Percentiles rank a stretch among this genome's conserved stretches.
Conservation (phyloP, 2,888 invertebrate genomes). For the Erpobdella octoculata region DNA sequence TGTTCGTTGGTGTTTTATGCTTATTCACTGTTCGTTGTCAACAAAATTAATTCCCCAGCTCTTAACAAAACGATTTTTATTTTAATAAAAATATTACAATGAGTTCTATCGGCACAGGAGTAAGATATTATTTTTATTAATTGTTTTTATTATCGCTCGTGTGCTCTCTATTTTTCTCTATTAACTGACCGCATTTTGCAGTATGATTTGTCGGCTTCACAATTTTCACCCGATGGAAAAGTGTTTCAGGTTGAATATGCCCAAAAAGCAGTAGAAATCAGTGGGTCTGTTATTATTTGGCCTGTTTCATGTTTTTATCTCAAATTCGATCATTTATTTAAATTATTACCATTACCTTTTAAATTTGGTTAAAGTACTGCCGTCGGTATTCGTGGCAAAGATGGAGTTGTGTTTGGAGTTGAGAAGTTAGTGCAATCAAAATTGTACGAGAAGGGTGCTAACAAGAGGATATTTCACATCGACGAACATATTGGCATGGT, state of each 20-base stretch:
- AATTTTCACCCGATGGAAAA: constrained; percentile 97
- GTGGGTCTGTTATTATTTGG: constrained; percentile 61
- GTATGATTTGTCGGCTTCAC: constrained; percentile 99
- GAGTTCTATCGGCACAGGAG: constrained; percentile 38
- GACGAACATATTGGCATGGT: constrained; percentile 91
- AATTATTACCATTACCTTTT: not conserved
- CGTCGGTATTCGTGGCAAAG: constrained; percentile 84
- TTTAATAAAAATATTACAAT: constrained; percentile 25
- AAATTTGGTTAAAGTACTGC: constrained; percentile 62
- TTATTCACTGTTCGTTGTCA: not conserved
- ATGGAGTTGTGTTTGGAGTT: constrained; percentile 92
- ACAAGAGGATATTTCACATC: constrained; percentile 76
- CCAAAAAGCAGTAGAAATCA: constrained; percentile 94
- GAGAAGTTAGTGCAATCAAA: constrained; percentile 92
- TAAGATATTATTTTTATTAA: constrained; percentile 23
- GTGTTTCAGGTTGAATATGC: constrained; percentile 99
- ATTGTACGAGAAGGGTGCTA: constrained; percentile 82
- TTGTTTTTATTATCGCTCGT: not conserved
- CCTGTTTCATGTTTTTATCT: not conserved
- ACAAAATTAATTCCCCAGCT: not conserved
- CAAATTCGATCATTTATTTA: not conserved
- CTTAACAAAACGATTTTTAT: not conserved
- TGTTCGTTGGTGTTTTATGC: not conserved
- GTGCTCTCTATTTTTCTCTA: not conserved
- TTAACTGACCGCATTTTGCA: constrained; percentile 48